phyloP scores from a whole-genome alignment of 2,113 vertebrate genomes.

The Mastomys natalensis region DNA sequence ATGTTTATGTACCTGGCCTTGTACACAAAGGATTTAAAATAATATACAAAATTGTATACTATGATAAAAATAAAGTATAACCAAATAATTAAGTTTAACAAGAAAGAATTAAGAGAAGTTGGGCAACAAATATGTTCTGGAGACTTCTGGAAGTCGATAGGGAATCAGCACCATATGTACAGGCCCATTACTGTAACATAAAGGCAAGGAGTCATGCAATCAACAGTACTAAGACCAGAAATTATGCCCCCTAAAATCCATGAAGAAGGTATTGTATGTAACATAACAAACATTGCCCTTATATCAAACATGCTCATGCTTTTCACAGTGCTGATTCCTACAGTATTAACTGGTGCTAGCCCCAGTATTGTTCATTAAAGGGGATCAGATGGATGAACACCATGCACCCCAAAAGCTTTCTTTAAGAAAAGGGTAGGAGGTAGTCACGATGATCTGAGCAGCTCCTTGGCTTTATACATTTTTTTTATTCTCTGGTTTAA shows the following conservation, averaged over 20 bases:
- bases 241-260: not conserved
- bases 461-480: not conserved
- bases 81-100: not conserved
- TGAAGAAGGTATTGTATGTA: not conserved
- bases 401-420: not conserved
- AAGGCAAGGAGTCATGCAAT: not conserved
- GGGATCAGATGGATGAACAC: not conserved
- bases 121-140: not conserved
- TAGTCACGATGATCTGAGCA: not conserved
- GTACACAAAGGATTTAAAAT: conserved; percentile 13
- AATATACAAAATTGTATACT: not conserved
- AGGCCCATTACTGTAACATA: not conserved
- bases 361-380: not conserved
- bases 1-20: not conserved
- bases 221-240: not conserved
- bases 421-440: not conserved
- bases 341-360: not conserved
- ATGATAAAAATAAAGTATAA: conserved; percentile 43
- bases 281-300: not conserved
- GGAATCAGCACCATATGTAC: not conserved
- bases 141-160: not conserved
- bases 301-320: not conserved
- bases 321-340: not conserved
- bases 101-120: conserved; percentile 36
- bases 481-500: conserved; percentile 43